Evolutionary conservation across 23 tunicate species (phyloP), one percentile per base, ranked within the genome.

Genomic region (Botrylloides violaceus): DNA sequence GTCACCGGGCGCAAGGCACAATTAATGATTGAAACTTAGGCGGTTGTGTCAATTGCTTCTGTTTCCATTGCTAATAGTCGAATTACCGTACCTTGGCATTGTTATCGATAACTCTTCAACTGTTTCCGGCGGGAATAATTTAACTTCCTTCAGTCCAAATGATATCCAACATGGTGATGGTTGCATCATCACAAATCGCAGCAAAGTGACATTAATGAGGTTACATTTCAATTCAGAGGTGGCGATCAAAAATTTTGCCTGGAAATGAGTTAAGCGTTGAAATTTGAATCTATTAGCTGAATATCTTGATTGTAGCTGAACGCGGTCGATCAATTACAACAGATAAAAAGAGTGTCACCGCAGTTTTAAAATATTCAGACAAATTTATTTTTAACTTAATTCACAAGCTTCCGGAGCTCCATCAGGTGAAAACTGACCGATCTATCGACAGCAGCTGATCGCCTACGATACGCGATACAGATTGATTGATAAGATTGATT

Each of bases 131-230:
- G 81, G 79, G 57, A 49, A 84, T 21, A 87, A 21, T 31, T 87
- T 76, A 29, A 87, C 61, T 76, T 87, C 95, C 34, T 87, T 84
- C 65, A 87, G 25, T 12, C 87, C 59, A 55, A 87, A 87, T 20
- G 82, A 55, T 38, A 80, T 80, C 95, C 95, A 87, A 49, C 72
- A 75, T 28, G 95, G 95, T 0, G 95, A 87, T 3, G 95, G 95
- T 59, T 87, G 95, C 32, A 43, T 31, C 37, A 87, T 66, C 2
- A 80, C 64, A 34, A 87, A 75, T 19, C 95, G 78, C 21, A 87
- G 30, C 22, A 82, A 79, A 24, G 68, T 38, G 5, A 87, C 86
- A 4, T 48, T 31, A 22, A 34, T 34, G 12, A 72, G 66, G 3
- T 29, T 60, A 22, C 29, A 1, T 60, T 1, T 60, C 19, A 23